Conservation (phyloP, 2,797 vertebrate genomes). For the Gymnothorax reevesii region DNA sequence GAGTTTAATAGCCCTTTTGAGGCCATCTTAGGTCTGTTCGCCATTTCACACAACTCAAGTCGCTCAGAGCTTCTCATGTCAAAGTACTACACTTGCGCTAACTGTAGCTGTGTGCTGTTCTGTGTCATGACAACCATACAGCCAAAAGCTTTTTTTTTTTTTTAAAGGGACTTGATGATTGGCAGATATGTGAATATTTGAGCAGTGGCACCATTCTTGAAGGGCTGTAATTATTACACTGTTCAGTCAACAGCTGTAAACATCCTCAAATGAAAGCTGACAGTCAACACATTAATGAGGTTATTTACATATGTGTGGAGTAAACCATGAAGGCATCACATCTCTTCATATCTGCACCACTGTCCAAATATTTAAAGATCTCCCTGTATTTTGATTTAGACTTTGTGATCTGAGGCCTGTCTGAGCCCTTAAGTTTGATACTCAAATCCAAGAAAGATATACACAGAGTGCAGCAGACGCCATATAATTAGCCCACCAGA, state of each 20-base stretch:
- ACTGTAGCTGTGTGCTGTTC: neutral
- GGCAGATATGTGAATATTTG: too few species aligned
- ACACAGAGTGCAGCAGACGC: neutral
- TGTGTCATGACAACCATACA: neutral
- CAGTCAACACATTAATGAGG: too few species aligned
- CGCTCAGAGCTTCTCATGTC: neutral
- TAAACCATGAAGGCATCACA: too few species aligned
- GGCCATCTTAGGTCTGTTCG: conserved; percentile 7
- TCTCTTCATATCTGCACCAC: too few species aligned
- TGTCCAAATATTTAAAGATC: too few species aligned
- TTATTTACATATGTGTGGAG: too few species aligned
- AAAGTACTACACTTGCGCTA: neutral
- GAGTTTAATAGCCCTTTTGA: conserved; percentile 20
- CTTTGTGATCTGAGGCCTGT: conserved; percentile 8
- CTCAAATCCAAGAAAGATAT: neutral
- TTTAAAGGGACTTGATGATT: conserved; percentile 6
- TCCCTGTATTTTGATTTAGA: conserved; percentile 3
- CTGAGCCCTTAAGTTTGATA: neutral
- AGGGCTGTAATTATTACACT: too few species aligned
- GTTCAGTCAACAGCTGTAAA: too few species aligned
- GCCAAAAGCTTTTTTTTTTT: neutral
- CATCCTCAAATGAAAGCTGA: too few species aligned
- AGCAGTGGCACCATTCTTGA: too few species aligned
- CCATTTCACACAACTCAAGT: neutral
- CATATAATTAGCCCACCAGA: neutral